A percentile compares a stretch with the other conserved stretches of the same genome.
phyloP scores from a whole-genome alignment of 30 jellyfish, hydroid and myxozoan species.

The Chrysaora quinquecirrha region DNA sequence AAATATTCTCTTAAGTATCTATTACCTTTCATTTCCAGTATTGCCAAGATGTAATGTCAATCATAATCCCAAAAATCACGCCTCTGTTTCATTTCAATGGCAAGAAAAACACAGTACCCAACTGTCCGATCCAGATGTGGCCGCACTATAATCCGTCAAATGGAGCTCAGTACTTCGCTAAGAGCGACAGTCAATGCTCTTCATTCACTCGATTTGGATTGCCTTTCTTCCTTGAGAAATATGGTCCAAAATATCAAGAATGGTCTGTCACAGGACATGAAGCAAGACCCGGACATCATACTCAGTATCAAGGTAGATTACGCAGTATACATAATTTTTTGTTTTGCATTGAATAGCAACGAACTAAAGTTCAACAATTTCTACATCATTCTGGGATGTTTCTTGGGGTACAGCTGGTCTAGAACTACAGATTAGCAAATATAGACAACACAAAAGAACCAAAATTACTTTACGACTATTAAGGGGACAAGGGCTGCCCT shows the following conservation, averaged over 20 bases:
- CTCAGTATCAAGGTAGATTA: constrained; percentile 84
- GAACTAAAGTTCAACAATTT: no score
- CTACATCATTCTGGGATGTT: no score
- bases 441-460: no score
- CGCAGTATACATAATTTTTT: no score
- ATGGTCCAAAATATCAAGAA: constrained; percentile 96
- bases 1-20: no score
- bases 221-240: constrained; percentile 92
- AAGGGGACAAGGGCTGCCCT: no score
- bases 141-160: constrained; percentile 95
- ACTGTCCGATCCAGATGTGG: constrained; percentile 89
- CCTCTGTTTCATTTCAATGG: constrained; percentile 83
- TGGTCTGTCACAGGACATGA: constrained; percentile 98
- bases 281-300: constrained; percentile 98
- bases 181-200: constrained; percentile 81
- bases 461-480: no score
- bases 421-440: no score
- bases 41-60: constrained; percentile 64
- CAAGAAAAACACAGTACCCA: constrained; percentile 86
- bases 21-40: constrained; percentile 65
- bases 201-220: constrained; percentile 75
- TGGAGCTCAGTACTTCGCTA: constrained; percentile 85
- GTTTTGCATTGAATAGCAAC: no score
- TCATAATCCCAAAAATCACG: constrained; percentile 67
- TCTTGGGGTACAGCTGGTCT: no score